Base-by-base conservation (phyloP, 35 echinoderm and acorn worm species). In the Patiria miniata region DNA sequence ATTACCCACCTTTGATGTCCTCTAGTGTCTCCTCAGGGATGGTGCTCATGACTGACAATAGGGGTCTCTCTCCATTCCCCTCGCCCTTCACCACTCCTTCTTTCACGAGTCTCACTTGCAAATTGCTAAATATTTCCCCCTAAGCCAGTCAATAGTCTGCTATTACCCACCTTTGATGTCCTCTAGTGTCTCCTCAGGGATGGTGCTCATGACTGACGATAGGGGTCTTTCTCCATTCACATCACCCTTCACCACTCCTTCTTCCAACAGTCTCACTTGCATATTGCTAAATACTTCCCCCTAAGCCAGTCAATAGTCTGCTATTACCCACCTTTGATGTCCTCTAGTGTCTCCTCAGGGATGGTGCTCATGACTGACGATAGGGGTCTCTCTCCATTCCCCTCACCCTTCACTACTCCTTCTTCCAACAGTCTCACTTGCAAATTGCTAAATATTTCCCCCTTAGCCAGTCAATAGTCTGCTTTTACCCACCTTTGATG, bases 1-100 rank as follows among this genome's bases (percentile, higher is more conserved):
- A 47, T 47, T 47, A 82, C 26, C 32, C 47, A 99, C 96, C 96
- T 86, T 94, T 99, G 28, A 99, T 99, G 89, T 99, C 96, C 90
- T 99, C 96, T 40, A 99, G 79, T 8, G 92, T 73, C 69, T 86
- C 59, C 52, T 91, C 82, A 40, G 86, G 82, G 42, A 95, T 77
- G 18, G 79, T 88, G 12, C 89, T 76, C 85, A 99, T 91, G 5
- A 89, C 82, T 68, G 96, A 99, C 40, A 57, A 50, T 18, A 99
- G 53, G 10, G 90, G 90, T 54, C 86, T 94, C 50, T 92, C 81
- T 68, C 92, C 93, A 47, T 86, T 87, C 32, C 93, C 86, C 51
- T 95, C 22, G 1, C 76, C 79, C 19, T 76, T 85, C 5, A 99
- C 77, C 26, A 59, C 69, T 7, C 92, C 87, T 29, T 91, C 86